These are phyloP conservation scores for Lethrus apterus DNA, from an alignment of 1,140 invertebrate genomes.

Conservation along the genomic window DNA sequence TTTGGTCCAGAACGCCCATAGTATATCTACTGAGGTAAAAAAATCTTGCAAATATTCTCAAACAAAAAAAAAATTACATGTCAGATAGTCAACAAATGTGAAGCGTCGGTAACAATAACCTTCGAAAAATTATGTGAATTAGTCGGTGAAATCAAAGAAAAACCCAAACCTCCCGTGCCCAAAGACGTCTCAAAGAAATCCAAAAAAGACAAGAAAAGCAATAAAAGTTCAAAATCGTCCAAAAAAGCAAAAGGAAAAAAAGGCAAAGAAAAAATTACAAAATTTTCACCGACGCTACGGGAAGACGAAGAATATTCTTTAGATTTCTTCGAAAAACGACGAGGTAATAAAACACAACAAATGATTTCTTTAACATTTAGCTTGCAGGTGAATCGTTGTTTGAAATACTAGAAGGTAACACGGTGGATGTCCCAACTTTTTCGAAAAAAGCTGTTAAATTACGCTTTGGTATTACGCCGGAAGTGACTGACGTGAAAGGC, in stretches of 20 bases:
- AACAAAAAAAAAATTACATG: too few species aligned
- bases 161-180: too few species aligned
- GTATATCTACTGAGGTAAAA: too few species aligned
- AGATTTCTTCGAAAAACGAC: constrained; percentile 7
- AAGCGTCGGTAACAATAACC: constrained; percentile 9
- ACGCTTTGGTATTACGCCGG: constrained; percentile 12
- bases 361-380: background rate
- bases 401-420: background rate
- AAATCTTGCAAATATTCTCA: background rate
- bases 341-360: constrained; percentile 6
- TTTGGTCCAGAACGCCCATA: too few species aligned
- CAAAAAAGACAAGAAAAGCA: constrained; percentile 10
- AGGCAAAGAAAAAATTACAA: constrained; percentile 11
- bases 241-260: constrained; percentile 8
- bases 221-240: constrained; percentile 9
- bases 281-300: constrained; percentile 10
- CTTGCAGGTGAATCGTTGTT: background rate
- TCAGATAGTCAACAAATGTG: constrained; percentile 18
- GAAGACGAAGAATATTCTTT: constrained; percentile 15
- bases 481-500: constrained; percentile 6
- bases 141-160: constrained; percentile 7
- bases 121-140: constrained; percentile 23
- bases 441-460: constrained; percentile 5
- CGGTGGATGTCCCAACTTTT: constrained; percentile 2
- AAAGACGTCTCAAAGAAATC: background rate